These are phyloP conservation scores for Autographa gamma DNA, from an alignment of 2,888 invertebrate species.

Conservation along the genomic window DNA sequence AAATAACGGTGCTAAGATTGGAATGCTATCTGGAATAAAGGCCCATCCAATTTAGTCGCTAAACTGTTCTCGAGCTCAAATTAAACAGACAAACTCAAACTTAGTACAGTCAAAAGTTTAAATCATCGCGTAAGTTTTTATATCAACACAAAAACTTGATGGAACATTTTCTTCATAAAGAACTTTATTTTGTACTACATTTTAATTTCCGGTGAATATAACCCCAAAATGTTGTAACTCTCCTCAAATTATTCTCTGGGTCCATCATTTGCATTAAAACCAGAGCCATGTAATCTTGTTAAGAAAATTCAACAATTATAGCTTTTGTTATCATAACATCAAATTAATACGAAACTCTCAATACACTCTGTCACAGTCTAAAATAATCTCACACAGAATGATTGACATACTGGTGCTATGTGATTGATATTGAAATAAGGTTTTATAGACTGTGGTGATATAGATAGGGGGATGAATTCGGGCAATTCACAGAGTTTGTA, in stretches of 20 bases:
- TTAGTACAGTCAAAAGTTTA: too few relatives aligned
- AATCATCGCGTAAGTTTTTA: too few relatives aligned
- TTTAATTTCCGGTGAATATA: slow-evolving; percentile 27
- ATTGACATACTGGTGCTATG: slow-evolving; percentile 10
- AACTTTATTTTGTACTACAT: slow-evolving; percentile 8
- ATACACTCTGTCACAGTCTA: slow-evolving; percentile 37
- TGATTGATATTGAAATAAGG: not conserved
- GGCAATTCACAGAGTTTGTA: slow-evolving; percentile 64
- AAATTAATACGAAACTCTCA: slow-evolving; percentile 59
- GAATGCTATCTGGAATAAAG: too few relatives aligned
- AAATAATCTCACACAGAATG: not conserved
- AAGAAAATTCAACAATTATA: slow-evolving; percentile 64
- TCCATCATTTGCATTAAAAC: slow-evolving; percentile 39
- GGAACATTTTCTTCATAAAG: too few relatives aligned
- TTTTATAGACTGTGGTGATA: slow-evolving; percentile 31
- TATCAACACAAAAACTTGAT: too few relatives aligned
- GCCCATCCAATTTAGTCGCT: too few relatives aligned
- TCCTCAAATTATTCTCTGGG: slow-evolving; percentile 22
- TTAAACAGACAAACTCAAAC: too few relatives aligned
- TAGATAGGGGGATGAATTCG: slow-evolving; percentile 53
- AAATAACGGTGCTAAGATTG: too few relatives aligned
- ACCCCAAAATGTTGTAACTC: slow-evolving; percentile 30
- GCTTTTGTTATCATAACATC: slow-evolving; percentile 56
- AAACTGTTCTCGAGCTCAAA: too few relatives aligned
- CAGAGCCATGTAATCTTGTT: slow-evolving; percentile 55